A percentile compares a stretch with the other conserved stretches of the same genome.
These are phyloP conservation scores for Campylorhamphus procurvoides DNA, from an alignment of 2,113 vertebrate genomes.

Conservation along the genomic window DNA sequence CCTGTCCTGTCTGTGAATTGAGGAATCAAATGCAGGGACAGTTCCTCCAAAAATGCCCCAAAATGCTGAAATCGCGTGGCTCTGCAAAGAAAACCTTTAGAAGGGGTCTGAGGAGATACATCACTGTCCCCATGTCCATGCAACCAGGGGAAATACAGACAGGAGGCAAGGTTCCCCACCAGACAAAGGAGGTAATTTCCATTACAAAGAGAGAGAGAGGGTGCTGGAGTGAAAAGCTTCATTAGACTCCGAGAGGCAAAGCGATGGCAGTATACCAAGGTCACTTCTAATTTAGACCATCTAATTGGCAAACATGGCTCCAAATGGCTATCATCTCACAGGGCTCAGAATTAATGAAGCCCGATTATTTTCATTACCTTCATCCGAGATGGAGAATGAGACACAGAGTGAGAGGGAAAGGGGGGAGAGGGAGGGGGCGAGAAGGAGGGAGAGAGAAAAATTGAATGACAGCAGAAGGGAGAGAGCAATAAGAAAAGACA, in stretches of 20 bases:
- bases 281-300: constrained; percentile 98
- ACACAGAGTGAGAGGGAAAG: constrained; percentile 69
- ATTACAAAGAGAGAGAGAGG: constrained; percentile 85
- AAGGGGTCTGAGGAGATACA: constrained; percentile 7
- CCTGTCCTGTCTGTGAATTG: neutral
- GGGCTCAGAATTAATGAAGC: constrained; percentile 96
- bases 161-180: constrained; percentile 63
- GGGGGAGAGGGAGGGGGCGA: constrained; percentile 24
- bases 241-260: constrained; percentile 88
- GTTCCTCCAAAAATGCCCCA: neutral
- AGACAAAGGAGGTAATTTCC: constrained; percentile 80
- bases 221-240: constrained; percentile 88
- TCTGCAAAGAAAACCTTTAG: constrained; percentile 15
- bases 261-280: constrained; percentile 91
- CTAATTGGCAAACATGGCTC: constrained; percentile 99
- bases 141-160: constrained; percentile 22
- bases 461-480: constrained; percentile 71
- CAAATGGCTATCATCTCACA: constrained; percentile 97
- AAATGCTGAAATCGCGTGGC: neutral
- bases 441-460: constrained; percentile 52
- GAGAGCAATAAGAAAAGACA: constrained; percentile 56
- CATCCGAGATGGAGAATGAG: constrained; percentile 89
- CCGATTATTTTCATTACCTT: constrained; percentile 97
- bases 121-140: constrained; percentile 29
- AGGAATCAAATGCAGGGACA: fast-evolving